Evolutionary conservation across 2,113 vertebrate species (phyloP).

Genomic region (Xenopus laevis): DNA sequence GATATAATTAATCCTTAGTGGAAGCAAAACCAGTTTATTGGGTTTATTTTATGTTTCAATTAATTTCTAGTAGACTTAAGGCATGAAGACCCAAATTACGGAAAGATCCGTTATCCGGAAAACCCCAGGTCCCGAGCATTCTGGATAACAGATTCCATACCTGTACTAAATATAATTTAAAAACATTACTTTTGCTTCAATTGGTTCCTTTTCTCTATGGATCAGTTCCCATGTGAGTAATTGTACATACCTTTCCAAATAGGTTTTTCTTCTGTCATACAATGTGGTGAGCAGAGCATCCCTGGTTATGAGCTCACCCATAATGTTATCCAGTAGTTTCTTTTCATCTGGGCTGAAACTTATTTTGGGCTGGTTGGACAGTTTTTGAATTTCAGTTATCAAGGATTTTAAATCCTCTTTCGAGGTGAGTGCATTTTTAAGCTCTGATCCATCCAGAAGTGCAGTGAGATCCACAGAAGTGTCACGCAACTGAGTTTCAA

Average conservation of each 20-base stretch:
- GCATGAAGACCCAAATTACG: no score
- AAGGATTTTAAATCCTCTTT: slow-evolving; percentile 66
- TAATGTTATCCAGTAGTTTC: slow-evolving; percentile 55
- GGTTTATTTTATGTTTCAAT: no score
- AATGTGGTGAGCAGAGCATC: slow-evolving; percentile 63
- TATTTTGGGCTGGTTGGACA: slow-evolving; percentile 54
- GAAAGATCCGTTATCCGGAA: no score
- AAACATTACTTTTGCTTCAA: no score
- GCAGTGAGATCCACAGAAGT: slow-evolving; percentile 47
- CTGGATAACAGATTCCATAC: no score
- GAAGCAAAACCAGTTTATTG: no score
- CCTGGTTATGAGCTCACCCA: slow-evolving; percentile 65
- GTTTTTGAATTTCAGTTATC: slow-evolving; percentile 59
- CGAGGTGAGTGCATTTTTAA: slow-evolving; percentile 44
- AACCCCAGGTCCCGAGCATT: no score
- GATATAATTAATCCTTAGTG: no score
- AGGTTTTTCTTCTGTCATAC: slow-evolving; percentile 49
- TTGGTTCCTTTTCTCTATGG: no score
- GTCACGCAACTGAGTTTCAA: slow-evolving; percentile 55
- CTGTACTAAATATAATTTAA: no score
- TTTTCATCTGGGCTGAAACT: slow-evolving; percentile 59
- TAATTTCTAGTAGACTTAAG: no score
- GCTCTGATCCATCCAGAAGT: slow-evolving; percentile 48
- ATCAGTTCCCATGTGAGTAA: no score
- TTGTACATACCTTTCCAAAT: slow-evolving; percentile 21